Evolutionary conservation across 2,888 invertebrate genomes (phyloP).

Genomic region (Lasioglossum villosulum): DNA sequence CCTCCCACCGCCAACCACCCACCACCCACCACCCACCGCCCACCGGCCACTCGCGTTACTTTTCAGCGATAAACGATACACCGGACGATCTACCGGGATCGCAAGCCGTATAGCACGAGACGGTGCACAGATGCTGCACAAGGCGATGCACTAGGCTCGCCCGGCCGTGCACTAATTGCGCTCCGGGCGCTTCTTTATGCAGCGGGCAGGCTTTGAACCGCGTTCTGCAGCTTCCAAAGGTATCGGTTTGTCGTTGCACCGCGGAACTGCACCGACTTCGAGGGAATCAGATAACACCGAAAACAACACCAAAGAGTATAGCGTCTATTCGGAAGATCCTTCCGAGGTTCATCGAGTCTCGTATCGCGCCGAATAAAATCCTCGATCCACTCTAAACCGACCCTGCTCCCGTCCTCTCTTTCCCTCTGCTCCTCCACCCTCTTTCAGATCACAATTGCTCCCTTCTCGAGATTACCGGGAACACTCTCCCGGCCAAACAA

Average conservation of each 20-base stretch:
- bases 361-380: conserved; percentile 37
- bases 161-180: background rate
- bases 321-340: conserved; percentile 26
- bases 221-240: background rate
- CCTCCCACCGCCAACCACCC: background rate
- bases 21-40: background rate
- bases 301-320: background rate
- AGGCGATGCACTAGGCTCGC: background rate
- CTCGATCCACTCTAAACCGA: background rate
- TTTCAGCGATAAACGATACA: background rate
- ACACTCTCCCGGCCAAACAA: background rate
- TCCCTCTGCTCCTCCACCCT: background rate
- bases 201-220: background rate
- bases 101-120: background rate
- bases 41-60: background rate
- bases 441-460: background rate
- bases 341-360: conserved; percentile 41
- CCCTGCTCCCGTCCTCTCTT: background rate
- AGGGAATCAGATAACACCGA: background rate
- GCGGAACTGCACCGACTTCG: background rate
- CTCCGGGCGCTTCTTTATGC: background rate
- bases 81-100: background rate
- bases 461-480: conserved; percentile 13
- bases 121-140: background rate
- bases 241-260: background rate